phyloP scores from a whole-genome alignment of 2,888 invertebrate genomes.

The Stramonita haemastoma region DNA sequence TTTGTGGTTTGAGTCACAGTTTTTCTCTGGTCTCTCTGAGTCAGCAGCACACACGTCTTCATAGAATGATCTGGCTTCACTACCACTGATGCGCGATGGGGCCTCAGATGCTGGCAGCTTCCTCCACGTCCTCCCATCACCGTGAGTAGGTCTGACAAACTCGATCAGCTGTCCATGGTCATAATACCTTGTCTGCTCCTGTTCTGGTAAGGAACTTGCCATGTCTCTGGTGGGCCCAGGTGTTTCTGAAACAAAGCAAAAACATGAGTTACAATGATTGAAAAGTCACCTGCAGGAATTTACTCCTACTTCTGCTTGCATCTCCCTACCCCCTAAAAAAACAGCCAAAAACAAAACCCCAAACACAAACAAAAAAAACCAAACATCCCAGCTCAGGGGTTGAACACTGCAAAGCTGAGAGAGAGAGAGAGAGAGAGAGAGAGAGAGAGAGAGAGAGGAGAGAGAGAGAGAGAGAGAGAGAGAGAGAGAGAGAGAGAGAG shows the following conservation, averaged over 20 bases:
- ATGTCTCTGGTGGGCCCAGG: neutral
- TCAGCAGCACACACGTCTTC: conserved; percentile 44
- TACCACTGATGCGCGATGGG: conserved; percentile 43
- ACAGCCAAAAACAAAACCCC: no score
- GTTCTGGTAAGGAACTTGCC: neutral
- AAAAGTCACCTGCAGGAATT: no score
- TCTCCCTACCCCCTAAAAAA: no score
- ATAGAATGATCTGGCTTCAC: conserved; percentile 57
- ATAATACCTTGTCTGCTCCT: neutral
- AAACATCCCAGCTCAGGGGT: no score
- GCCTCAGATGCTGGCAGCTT: neutral
- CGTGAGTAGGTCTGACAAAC: conserved; percentile 10
- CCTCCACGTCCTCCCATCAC: neutral
- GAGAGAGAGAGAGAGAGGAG: no score
- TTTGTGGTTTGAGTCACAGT: neutral
- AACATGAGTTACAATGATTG: no score
- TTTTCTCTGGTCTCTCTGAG: neutral
- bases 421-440: no score
- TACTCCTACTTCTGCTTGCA: no score
- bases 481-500: no score
- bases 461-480: no score
- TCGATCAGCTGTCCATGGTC: conserved; percentile 35
- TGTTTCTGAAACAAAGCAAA: neutral
- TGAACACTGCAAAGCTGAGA: no score
- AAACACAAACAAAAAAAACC: no score